Evolutionary conservation across 2,888 invertebrate species (phyloP).

Genomic region (Lissocephala sabroskyi): DNA sequence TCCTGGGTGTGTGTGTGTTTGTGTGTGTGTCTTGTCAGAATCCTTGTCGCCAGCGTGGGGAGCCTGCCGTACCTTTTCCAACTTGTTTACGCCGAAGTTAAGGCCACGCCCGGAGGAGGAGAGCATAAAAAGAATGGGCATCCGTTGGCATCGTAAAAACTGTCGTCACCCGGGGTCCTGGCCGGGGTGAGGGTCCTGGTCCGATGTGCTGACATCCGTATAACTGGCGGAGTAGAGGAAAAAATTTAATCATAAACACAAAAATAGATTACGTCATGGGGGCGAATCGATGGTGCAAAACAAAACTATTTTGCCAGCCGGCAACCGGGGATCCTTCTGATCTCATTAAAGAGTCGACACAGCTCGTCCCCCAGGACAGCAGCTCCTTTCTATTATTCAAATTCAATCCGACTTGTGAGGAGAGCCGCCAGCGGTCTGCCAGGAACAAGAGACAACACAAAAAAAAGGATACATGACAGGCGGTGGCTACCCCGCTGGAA

Average conservation of each 20-base stretch:
- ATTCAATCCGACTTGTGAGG: too few relatives aligned
- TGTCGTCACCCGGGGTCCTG: conserved; percentile 55
- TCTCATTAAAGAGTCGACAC: conserved; percentile 30
- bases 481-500: conserved; percentile 31
- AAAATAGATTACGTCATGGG: conserved; percentile 53
- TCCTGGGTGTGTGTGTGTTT: not conserved
- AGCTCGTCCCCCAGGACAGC: not conserved
- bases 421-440: not conserved
- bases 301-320: conserved; percentile 53
- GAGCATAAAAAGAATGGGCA: conserved; percentile 56
- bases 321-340: conserved; percentile 18
- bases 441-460: conserved; percentile 7
- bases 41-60: too few relatives aligned
- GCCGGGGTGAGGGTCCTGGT: conserved; percentile 32
- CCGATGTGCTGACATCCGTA: conserved; percentile 3
- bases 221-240: too few relatives aligned
- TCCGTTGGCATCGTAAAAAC: conserved; percentile 51
- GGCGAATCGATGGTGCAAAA: conserved; percentile 47
- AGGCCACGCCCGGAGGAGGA: too few relatives aligned
- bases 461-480: conserved; percentile 34
- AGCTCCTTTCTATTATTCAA: not conserved
- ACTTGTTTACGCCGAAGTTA: conserved; percentile 61
- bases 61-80: conserved; percentile 45
- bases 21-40: too few relatives aligned
- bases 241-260: conserved; percentile 54